Percentiles rank a stretch among this genome's conserved stretches.
These are phyloP conservation scores for Zosterops lateralis DNA, from an alignment of 2,113 vertebrate species.

Conservation along the genomic window DNA sequence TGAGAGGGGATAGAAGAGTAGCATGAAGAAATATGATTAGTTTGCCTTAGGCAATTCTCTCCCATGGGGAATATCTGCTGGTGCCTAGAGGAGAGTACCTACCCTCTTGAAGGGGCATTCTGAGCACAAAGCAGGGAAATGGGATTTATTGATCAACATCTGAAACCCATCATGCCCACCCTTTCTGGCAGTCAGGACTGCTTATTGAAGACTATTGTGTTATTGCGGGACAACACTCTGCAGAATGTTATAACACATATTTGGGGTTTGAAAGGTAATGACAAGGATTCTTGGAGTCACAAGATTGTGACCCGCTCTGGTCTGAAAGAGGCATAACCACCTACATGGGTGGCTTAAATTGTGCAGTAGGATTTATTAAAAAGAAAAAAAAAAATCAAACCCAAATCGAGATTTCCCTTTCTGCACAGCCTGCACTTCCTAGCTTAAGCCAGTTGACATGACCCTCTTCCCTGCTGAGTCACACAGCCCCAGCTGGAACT, in stretches of 20 bases:
- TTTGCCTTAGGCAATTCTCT: background rate
- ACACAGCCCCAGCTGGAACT: background rate
- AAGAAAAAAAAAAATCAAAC: background rate
- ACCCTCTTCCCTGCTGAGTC: background rate
- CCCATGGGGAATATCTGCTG: background rate
- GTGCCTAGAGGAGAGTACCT: background rate
- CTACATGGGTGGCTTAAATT: background rate
- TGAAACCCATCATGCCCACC: background rate
- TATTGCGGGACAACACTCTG: background rate
- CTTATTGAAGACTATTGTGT: background rate
- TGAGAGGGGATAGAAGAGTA: background rate
- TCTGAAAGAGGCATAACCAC: background rate
- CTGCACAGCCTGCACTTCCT: background rate
- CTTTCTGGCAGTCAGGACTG: background rate
- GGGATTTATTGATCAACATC: background rate
- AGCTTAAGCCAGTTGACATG: background rate
- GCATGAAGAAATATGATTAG: background rate
- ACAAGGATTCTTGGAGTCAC: background rate
- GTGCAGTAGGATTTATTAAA: background rate
- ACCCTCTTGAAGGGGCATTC: background rate
- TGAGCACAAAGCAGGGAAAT: background rate
- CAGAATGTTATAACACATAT: accelerated
- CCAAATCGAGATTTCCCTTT: background rate
- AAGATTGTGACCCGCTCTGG: background rate
- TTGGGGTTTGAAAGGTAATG: background rate